Evolutionary conservation across 2,797 vertebrate species (phyloP).

Genomic region (Acanthopagrus latus): DNA sequence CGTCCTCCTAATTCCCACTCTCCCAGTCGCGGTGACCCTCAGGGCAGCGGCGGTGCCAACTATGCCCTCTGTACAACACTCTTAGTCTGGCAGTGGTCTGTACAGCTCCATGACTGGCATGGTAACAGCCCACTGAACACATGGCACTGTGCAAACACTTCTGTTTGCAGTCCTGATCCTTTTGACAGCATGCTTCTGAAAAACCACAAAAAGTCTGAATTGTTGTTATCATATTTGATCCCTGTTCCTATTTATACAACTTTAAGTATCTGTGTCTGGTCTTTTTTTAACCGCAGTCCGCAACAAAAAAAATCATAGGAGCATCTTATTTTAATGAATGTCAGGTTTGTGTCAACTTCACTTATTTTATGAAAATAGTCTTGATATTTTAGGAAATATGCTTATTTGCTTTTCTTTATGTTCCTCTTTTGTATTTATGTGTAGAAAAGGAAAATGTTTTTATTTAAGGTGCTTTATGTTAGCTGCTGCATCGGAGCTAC

Average conservation of each 20-base stretch:
- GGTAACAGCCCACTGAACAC: conserved; percentile 66
- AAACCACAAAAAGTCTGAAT: conserved; percentile 4
- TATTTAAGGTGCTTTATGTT: background rate
- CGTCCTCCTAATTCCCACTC: conserved; percentile 20
- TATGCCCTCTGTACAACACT: conserved; percentile 67
- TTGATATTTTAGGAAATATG: background rate
- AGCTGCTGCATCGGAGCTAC: too few species aligned
- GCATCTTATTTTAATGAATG: background rate
- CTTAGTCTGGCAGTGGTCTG: conserved; percentile 56
- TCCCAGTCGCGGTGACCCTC: conserved; percentile 54
- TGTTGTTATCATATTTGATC: background rate
- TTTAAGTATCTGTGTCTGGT: background rate
- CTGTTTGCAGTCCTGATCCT: conserved; percentile 26
- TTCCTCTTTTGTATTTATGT: background rate
- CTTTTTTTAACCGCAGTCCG: background rate
- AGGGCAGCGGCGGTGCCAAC: conserved; percentile 61
- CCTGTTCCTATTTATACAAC: background rate
- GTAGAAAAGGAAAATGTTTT: background rate
- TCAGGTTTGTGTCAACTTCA: background rate
- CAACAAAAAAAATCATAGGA: background rate
- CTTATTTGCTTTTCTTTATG: background rate
- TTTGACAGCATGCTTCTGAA: conserved; percentile 21
- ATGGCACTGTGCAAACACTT: conserved; percentile 39
- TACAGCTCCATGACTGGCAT: conserved; percentile 69
- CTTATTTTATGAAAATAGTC: background rate